A percentile compares a stretch with the other conserved stretches of the same genome.
Conservation (phyloP, 2,113 vertebrate species). For the Trochalopteron elliotii region DNA sequence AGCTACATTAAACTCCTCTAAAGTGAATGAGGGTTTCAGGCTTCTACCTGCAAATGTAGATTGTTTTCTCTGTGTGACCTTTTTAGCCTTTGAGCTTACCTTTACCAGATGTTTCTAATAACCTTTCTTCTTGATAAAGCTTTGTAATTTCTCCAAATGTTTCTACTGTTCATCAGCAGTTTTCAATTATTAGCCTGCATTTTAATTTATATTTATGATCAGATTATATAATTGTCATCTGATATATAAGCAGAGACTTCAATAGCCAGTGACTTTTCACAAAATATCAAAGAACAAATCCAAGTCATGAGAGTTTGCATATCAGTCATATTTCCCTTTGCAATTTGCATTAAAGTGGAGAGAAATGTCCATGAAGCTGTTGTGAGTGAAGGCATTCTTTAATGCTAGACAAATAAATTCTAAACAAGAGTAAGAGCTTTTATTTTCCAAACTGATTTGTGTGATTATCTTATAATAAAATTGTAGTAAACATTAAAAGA, state of each 20-base stretch:
- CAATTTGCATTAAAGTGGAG: background rate
- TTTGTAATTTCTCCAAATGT: background rate
- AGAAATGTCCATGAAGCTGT: background rate
- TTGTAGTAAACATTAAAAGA: background rate
- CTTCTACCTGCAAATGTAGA: background rate
- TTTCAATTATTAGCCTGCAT: background rate
- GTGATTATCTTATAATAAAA: background rate
- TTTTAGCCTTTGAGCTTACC: background rate
- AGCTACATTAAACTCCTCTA: background rate
- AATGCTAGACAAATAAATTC: background rate
- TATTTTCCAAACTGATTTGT: background rate
- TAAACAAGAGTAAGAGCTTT: background rate
- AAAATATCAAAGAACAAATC: background rate
- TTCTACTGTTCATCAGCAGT: background rate
- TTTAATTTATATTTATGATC: background rate
- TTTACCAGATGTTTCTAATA: background rate
- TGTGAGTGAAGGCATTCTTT: background rate
- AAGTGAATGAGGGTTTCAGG: background rate
- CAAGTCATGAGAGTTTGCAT: fast-evolving
- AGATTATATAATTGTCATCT: background rate
- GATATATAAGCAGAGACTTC: background rate
- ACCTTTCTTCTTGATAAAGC: background rate
- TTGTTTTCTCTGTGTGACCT: background rate
- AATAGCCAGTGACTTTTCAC: background rate
- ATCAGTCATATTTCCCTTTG: background rate